Evolutionary conservation across 1,140 invertebrate species (phyloP).

Genomic region (Ptiloglossa arizonensis): DNA sequence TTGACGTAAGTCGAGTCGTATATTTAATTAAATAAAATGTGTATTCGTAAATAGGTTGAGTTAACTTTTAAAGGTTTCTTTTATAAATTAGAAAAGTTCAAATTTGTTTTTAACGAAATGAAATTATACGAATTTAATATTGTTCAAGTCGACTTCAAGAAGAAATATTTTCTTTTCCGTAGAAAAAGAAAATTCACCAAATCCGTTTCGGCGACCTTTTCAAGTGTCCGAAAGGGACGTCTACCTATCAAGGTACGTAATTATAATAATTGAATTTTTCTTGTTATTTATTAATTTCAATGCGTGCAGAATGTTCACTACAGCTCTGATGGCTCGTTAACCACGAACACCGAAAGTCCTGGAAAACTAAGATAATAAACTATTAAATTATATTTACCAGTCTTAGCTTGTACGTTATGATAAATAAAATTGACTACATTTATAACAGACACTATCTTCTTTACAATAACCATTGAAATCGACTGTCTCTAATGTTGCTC

Average conservation of each 20-base stretch:
- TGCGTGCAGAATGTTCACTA: constrained; percentile 48
- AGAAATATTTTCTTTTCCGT: not conserved
- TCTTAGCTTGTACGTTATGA: constrained; percentile 25
- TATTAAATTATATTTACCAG: constrained; percentile 19
- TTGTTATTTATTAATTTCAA: constrained; percentile 6
- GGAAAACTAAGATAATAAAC: constrained; percentile 42
- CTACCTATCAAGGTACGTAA: constrained; percentile 46
- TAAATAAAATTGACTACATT: constrained; percentile 11
- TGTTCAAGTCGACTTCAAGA: too few relatives aligned
- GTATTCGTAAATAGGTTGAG: too few relatives aligned
- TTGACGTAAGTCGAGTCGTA: too few relatives aligned
- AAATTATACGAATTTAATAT: too few relatives aligned
- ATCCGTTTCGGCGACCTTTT: constrained; percentile 51
- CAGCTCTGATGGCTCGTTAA: constrained; percentile 60
- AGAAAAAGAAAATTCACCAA: constrained; percentile 51
- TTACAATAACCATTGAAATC: too few relatives aligned
- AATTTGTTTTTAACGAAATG: not conserved
- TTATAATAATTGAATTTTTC: not conserved
- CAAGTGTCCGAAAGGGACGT: constrained; percentile 43
- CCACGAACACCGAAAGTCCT: constrained; percentile 52
- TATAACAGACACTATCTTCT: too few relatives aligned
- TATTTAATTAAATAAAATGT: too few relatives aligned
- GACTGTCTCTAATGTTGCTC: too few relatives aligned
- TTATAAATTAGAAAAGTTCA: too few relatives aligned
- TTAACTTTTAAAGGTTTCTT: too few relatives aligned